Base-by-base conservation (phyloP, 1,140 invertebrate species). In the Nephotettix cincticeps region DNA sequence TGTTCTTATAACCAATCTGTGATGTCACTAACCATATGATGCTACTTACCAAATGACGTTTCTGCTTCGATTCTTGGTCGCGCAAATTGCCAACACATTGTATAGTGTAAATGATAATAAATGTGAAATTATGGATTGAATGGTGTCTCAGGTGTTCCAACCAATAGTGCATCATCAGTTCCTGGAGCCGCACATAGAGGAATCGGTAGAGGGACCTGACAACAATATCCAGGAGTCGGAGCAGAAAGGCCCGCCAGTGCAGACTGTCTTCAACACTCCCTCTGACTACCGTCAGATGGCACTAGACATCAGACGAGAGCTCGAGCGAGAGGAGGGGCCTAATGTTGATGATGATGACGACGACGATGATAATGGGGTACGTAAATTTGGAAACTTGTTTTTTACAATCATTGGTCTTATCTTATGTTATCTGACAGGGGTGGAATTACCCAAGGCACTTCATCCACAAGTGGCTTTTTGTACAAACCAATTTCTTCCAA, bases 211-310 rank as follows among this genome's bases (percentile, higher is more conserved):
- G n/a, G 47, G 17, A 19, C 27, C 17, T 1, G 47, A 25, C 32
- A 51, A 40, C 19, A 17, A 29, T 17, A 17, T 70, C 30, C 54
- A 30, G 66, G 66, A 45, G 47, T 51, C 40, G n/a, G 70, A 67
- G 63, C 68, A 19, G n/a, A 68, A 51, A 36, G 32, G 54, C 14
- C 64, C 64, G 3, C 64, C 70, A 3, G 45, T 30, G 28, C 47
- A 63, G 40, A 69, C 51, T 72, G 75, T 81, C 1, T 83, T 85
- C 72, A 83, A 81, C 73, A 78, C 83, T 19, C 84, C 87, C 0
- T 86, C 86, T 0, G 84, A 85, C 77, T 88, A 84, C 72, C 80
- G 83, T 17, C 80, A 82, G 72, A 82, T 84, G 77, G 85, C 86
- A 0, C 79, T 85, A 43, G 79, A 82, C 54, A 79, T 81, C 2